Conservation (phyloP, 2,797 vertebrate species). For the Halcyon badia region DNA sequence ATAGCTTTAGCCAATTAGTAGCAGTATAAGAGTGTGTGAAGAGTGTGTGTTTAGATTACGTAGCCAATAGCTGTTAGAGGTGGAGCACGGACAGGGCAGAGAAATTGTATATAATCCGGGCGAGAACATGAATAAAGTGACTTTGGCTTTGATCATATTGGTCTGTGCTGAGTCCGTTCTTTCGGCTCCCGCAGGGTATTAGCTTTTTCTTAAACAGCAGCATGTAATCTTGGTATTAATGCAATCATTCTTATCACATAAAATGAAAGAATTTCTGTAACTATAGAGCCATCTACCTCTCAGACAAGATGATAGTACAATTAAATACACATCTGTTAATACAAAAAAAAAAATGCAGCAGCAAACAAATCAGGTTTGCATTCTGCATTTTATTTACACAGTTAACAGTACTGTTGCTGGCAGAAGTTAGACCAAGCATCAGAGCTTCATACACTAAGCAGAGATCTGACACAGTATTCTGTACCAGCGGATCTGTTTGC, state of each 20-base stretch:
- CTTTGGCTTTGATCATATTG: too few species aligned
- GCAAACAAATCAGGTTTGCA: neutral
- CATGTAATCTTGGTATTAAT: neutral
- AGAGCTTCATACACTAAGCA: neutral
- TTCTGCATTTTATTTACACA: neutral
- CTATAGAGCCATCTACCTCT: conserved; percentile 37
- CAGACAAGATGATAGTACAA: neutral
- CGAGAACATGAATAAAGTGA: too few species aligned
- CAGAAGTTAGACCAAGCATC: neutral
- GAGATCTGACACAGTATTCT: neutral
- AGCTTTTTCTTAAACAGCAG: neutral
- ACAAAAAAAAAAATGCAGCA: neutral
- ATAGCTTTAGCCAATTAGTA: too few species aligned
- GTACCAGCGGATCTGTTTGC: neutral
- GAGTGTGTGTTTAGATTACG: too few species aligned
- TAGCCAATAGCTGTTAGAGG: too few species aligned
- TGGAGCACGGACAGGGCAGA: too few species aligned
- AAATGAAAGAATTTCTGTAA: neutral
- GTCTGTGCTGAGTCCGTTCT: too few species aligned
- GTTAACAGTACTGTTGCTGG: neutral
- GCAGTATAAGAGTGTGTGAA: too few species aligned
- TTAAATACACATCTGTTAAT: neutral
- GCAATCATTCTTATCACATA: neutral
- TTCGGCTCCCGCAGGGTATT: too few species aligned
- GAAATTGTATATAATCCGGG: too few species aligned